A percentile compares a stretch with the other conserved stretches of the same genome.
phyloP scores from a whole-genome alignment of 2,797 vertebrate genomes.

The Trachurus trachurus region DNA sequence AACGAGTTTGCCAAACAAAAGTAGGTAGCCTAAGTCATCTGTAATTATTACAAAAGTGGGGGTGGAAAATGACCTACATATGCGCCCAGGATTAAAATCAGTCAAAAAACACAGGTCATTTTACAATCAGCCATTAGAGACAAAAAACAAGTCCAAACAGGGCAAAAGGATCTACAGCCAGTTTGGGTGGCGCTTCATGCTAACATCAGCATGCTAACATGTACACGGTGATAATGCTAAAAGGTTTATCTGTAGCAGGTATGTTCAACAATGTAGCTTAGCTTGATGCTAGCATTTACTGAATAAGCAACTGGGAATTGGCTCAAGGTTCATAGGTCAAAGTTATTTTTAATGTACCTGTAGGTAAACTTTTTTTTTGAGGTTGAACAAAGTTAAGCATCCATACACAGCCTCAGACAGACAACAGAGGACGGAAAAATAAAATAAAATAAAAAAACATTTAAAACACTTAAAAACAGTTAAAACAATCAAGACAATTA shows the following conservation, averaged over 20 bases:
- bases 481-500: no score
- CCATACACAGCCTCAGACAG: no score
- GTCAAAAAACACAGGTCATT: no score
- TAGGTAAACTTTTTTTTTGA: no score
- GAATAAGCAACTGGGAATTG: neutral
- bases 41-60: neutral
- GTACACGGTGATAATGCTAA: neutral
- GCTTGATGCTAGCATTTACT: neutral
- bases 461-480: no score
- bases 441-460: no score
- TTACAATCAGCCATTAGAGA: neutral
- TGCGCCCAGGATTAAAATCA: neutral
- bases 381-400: no score
- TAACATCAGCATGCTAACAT: neutral
- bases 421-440: no score
- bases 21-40: neutral
- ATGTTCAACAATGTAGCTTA: neutral
- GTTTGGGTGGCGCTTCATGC: neutral
- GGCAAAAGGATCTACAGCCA: neutral
- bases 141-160: neutral
- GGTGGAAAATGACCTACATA: neutral
- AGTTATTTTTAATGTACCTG: no score
- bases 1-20: no score
- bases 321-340: no score
- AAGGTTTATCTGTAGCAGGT: neutral